A percentile compares a stretch with the other conserved stretches of the same genome.
Conservation (phyloP, 2,888 invertebrate genomes). For the Melanophora roralis region DNA sequence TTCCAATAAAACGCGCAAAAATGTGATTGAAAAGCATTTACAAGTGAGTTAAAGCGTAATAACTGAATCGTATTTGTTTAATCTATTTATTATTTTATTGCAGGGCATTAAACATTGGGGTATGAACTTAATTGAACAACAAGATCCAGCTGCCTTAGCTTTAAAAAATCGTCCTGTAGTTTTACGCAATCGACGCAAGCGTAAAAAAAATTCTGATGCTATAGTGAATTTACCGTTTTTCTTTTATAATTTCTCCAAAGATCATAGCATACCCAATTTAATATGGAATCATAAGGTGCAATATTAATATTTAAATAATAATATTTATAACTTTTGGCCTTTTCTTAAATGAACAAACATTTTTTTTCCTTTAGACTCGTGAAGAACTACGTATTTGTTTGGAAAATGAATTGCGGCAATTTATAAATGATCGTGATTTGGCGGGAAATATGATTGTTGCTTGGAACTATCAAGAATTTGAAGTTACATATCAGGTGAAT, state of each 20-base stretch:
- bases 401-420: slow-evolving; percentile 94
- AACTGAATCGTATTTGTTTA: neutral
- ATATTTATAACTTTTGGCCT: too few relatives aligned
- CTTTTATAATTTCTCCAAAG: slow-evolving; percentile 95
- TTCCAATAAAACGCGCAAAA: slow-evolving; percentile 82
- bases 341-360: neutral
- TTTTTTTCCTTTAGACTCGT: slow-evolving; percentile 82
- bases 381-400: slow-evolving; percentile 95
- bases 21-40: slow-evolving; percentile 89
- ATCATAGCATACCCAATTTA: slow-evolving; percentile 96
- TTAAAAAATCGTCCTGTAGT: slow-evolving; percentile 89
- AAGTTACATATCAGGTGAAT: slow-evolving; percentile 88
- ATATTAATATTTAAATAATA: too few relatives aligned
- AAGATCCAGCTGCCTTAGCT: slow-evolving; percentile 74
- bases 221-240: slow-evolving; percentile 84
- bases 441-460: slow-evolving; percentile 88
- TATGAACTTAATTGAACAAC: slow-evolving; percentile 76
- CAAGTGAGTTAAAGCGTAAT: slow-evolving; percentile 79
- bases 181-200: slow-evolving; percentile 88
- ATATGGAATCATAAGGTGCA: slow-evolving; percentile 99
- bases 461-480: slow-evolving; percentile 99
- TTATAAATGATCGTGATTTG: slow-evolving; percentile 92
- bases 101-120: slow-evolving; percentile 83
- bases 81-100: neutral
- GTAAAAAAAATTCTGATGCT: slow-evolving; percentile 74